Evolutionary conservation across 2,888 invertebrate genomes (phyloP).

Genomic region (Drosophila mulleri): DNA sequence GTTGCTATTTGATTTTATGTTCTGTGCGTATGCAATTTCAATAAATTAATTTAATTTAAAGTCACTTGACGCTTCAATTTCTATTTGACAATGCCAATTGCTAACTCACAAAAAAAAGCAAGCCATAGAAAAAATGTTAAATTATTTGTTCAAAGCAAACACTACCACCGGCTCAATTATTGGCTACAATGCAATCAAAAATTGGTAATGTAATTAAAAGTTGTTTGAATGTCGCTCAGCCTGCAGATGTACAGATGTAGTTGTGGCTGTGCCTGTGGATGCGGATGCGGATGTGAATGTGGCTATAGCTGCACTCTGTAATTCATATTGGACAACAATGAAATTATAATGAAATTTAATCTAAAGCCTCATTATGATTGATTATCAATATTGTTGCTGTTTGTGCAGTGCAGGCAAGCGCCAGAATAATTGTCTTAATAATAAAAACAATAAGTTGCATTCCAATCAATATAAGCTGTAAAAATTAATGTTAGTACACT

Average conservation of each 20-base stretch:
- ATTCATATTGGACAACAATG: conserved; percentile 50
- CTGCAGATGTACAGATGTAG: conserved; percentile 2
- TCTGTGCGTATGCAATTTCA: conserved; percentile 10
- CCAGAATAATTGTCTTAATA: conserved; percentile 15
- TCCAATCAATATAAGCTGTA: conserved; percentile 41
- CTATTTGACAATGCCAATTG: conserved; percentile 15
- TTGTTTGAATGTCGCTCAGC: conserved; percentile 6
- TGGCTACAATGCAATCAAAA: conserved; percentile 26
- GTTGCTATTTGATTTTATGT: conserved; percentile 24
- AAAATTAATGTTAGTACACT: conserved; percentile 37
- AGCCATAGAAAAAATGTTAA: conserved; percentile 18
- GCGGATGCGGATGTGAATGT: background rate
- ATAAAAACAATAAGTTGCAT: conserved; percentile 32
- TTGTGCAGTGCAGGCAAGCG: conserved; percentile 37
- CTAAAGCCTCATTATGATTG: conserved; percentile 38
- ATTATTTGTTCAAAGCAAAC: conserved; percentile 26
- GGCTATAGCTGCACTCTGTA: conserved; percentile 37
- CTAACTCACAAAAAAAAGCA: conserved; percentile 34
- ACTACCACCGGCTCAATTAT: conserved; percentile 42
- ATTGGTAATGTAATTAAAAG: conserved; percentile 56
- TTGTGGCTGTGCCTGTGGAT: conserved; percentile 8
- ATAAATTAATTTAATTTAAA: conserved; percentile 60
- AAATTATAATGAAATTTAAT: conserved; percentile 50
- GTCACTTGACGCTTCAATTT: conserved; percentile 25
- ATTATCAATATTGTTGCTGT: conserved; percentile 34